These are phyloP conservation scores for Eupeodes latifasciatus DNA, from an alignment of 2,888 invertebrate genomes.

Conservation along the genomic window DNA sequence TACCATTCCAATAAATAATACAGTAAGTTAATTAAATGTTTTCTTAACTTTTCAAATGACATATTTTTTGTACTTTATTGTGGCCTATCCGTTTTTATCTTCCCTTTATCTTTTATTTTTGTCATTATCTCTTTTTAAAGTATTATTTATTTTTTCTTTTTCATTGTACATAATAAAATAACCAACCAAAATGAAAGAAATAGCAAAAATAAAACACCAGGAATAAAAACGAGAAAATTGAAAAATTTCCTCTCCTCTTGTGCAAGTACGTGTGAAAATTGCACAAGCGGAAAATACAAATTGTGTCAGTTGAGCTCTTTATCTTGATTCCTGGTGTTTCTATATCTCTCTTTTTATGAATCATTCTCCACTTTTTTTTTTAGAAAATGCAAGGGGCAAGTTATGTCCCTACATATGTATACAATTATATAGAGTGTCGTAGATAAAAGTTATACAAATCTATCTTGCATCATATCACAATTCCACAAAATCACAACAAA, in stretches of 20 bases:
- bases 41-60: too few species aligned
- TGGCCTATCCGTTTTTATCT: too few species aligned
- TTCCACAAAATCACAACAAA: slow-evolving; percentile 16
- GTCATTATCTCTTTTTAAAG: too few species aligned
- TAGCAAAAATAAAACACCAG: background rate
- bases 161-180: too few species aligned
- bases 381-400: slow-evolving; percentile 51
- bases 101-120: too few species aligned
- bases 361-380: background rate
- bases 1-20: too few species aligned
- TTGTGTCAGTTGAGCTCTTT: slow-evolving; percentile 75
- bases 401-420: background rate
- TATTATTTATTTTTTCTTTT: too few species aligned
- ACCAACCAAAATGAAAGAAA: too few species aligned
- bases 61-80: too few species aligned
- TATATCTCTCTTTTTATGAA: slow-evolving; percentile 40
- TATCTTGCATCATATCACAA: slow-evolving; percentile 41
- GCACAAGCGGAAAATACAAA: slow-evolving; percentile 69
- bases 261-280: slow-evolving; percentile 72
- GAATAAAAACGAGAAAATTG: slow-evolving; percentile 55
- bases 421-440: slow-evolving; percentile 39
- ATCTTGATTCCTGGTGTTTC: slow-evolving; percentile 69
- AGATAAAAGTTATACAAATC: slow-evolving; percentile 44
- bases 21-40: too few species aligned
- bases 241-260: slow-evolving; percentile 49